These are phyloP conservation scores for Hypothenemus hampei DNA, from an alignment of 1,140 invertebrate species.

Conservation along the genomic window DNA sequence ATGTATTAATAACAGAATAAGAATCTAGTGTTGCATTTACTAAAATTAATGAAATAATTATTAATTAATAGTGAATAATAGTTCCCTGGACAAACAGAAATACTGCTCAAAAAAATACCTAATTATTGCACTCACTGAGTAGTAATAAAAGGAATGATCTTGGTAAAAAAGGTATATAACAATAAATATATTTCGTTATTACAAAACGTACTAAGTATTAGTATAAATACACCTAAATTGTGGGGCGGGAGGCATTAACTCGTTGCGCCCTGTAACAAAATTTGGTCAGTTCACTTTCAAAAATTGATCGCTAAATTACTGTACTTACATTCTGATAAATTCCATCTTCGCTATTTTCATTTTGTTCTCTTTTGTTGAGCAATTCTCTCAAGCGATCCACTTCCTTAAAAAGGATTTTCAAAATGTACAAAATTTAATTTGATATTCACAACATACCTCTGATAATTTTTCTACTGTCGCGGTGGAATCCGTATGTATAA, in stretches of 20 bases:
- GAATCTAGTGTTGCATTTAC: too few relatives aligned
- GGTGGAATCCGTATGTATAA: conserved; percentile 15
- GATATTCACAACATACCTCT: conserved; percentile 23
- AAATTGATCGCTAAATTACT: background rate
- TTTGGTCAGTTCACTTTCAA: background rate
- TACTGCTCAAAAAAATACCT: too few relatives aligned
- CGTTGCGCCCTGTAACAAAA: background rate
- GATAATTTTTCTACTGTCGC: conserved; percentile 28
- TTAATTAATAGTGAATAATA: too few relatives aligned
- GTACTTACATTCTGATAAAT: background rate
- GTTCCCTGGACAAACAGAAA: too few relatives aligned
- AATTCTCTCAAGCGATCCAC: background rate
- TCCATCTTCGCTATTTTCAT: background rate
- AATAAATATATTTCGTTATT: background rate
- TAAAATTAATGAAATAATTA: too few relatives aligned
- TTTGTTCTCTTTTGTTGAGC: background rate
- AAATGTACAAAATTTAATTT: background rate
- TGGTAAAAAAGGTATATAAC: background rate
- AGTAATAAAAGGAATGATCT: background rate
- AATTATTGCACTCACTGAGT: too few relatives aligned
- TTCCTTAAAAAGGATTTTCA: background rate
- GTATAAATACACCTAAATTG: background rate
- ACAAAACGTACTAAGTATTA: too few relatives aligned
- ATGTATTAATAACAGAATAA: too few relatives aligned
- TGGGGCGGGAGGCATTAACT: background rate